Percentiles rank a stretch among this genome's conserved stretches.
These are phyloP conservation scores for Uropsilus gracilis DNA, from an alignment of 2,113 vertebrate species.

Conservation along the genomic window DNA sequence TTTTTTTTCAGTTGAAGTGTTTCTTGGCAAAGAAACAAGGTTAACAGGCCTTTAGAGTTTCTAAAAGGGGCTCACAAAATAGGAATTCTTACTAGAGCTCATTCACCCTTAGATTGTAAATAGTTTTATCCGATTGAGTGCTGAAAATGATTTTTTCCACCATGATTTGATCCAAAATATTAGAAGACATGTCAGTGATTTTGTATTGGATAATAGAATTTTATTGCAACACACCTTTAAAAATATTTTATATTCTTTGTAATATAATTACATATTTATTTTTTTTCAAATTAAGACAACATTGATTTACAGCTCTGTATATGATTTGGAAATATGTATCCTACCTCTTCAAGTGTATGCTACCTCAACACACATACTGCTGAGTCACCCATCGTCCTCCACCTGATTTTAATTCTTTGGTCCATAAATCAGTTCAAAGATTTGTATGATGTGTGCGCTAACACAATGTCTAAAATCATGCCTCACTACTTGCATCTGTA, in stretches of 20 bases:
- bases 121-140: constrained; percentile 34
- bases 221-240: background rate
- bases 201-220: background rate
- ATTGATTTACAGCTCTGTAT: no score
- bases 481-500: background rate
- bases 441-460: background rate
- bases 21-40: constrained; percentile 59
- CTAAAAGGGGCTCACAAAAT: constrained; percentile 42
- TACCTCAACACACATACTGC: no score
- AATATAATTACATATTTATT: no score
- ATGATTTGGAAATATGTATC: no score
- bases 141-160: constrained; percentile 36
- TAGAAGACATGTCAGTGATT: background rate
- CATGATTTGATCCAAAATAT: background rate
- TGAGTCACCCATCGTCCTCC: no score
- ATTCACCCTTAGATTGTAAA: constrained; percentile 13
- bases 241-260: background rate
- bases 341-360: no score
- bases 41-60: constrained; percentile 36
- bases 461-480: background rate
- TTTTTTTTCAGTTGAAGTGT: constrained; percentile 46
- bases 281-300: no score
- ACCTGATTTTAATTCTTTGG: constrained; percentile 13
- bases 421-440: background rate
- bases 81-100: constrained; percentile 31